Evolutionary conservation across 2,797 vertebrate genomes (phyloP), one percentile per base, ranked within the genome.

Genomic region (Acanthis flammea): DNA sequence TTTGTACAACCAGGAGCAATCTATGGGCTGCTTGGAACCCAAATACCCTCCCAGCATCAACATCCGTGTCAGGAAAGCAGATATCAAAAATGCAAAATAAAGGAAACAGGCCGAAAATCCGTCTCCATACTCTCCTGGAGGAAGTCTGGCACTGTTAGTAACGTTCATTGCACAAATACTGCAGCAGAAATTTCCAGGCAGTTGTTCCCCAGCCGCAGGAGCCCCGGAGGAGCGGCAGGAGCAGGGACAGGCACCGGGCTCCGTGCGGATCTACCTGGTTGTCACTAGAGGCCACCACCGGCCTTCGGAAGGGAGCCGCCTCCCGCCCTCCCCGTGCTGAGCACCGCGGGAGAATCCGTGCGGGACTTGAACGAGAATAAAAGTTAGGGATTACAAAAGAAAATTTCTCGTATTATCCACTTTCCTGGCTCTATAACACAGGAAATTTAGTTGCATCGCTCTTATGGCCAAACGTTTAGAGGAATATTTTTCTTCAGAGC

Each of bases 201-300:
- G 23, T 2, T 2, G 9, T 8, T 58, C 9, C 50, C 15, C 31
- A 10, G 53, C 9, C 53, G 30, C 68, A 27, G 86, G 39, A 58
- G 51, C 51, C 19, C n/a, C n/a, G 39, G 28, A 47, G 55, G 30
- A 77, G 73, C 41, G 14, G 57, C 83, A 31, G 65, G 41, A 77
- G 31, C 55, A 2, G 86, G 31, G 71, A 19, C 63, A 6, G 42
- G n/a, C 60, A 3, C 9, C 23, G 4, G 23, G n/a, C n/a, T 57
- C 68, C 62, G 33, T 74, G 90, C 41, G 57, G 10, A 25, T 90
- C 44, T 51, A 0, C 58, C 27, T 9, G 60, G 3, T 33, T 83
- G 92, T 86, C 96, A 85, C 92, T 96, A 96, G 94, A 79, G 95
- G 95, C 94, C 96, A 84, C 94, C 95, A 79, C 48, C 25, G 14